A percentile compares a stretch with the other conserved stretches of the same genome.
phyloP scores from a whole-genome alignment of 2,797 vertebrate genomes.

The Anguilla obscura region DNA sequence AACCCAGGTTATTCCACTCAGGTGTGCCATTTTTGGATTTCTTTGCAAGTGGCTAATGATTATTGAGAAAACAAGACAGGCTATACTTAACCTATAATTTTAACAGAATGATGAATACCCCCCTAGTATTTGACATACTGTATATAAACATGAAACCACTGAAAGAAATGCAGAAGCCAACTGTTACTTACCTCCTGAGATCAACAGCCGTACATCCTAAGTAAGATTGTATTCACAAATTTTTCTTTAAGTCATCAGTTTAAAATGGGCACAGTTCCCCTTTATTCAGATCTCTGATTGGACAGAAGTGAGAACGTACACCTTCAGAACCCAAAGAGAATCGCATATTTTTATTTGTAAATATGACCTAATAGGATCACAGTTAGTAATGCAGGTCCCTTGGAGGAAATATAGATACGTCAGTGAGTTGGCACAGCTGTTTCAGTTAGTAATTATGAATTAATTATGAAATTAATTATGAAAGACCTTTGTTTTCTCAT shows the following conservation, averaged over 20 bases:
- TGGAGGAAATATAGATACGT: not conserved
- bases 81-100: not conserved
- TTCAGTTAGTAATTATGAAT: not conserved
- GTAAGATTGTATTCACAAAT: too few species aligned
- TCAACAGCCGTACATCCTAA: not conserved
- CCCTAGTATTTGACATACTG: not conserved
- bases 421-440: not conserved
- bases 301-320: too few species aligned
- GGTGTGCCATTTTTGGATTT: slow-evolving; percentile 55
- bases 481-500: slow-evolving; percentile 38
- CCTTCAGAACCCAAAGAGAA: not conserved
- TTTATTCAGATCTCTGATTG: too few species aligned
- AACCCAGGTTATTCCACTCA: slow-evolving; percentile 59
- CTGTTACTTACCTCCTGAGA: not conserved
- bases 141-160: not conserved
- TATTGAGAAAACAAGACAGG: not conserved
- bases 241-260: too few species aligned
- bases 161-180: not conserved
- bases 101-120: not conserved
- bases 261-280: too few species aligned
- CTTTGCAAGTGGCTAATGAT: not conserved
- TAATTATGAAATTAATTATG: not conserved
- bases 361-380: not conserved
- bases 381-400: not conserved
- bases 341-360: not conserved